Conservation (phyloP, 2,113 vertebrate genomes). For the Charina bottae region DNA sequence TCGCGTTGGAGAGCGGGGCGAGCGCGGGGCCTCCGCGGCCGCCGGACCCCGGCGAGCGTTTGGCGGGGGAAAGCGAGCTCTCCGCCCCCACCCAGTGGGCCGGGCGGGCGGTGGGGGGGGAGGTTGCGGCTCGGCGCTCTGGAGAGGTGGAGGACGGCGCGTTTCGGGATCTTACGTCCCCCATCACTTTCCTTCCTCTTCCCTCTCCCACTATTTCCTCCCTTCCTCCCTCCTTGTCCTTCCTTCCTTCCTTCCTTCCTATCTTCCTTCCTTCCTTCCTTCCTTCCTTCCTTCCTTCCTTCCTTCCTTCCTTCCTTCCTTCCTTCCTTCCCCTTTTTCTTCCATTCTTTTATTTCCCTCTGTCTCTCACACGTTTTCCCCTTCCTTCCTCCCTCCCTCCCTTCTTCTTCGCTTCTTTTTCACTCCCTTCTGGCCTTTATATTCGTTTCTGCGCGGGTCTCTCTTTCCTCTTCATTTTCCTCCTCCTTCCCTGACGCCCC, state of each 20-base stretch:
- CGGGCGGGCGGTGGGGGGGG: too few species aligned
- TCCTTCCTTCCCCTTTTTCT: not conserved
- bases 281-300: too few species aligned
- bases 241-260: not conserved
- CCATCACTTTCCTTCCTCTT: not conserved
- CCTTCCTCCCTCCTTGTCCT: not conserved
- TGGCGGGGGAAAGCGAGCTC: not conserved
- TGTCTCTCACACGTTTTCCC: too few species aligned
- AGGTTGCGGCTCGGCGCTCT: not conserved
- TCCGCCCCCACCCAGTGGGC: not conserved
- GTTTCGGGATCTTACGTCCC: too few species aligned
- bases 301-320: too few species aligned
- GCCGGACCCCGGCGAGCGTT: not conserved
- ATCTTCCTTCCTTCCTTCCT: too few species aligned
- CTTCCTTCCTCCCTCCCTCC: too few species aligned
- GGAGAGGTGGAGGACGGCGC: too few species aligned
- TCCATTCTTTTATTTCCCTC: too few species aligned
- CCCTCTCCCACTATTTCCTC: not conserved
- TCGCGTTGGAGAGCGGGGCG: not conserved
- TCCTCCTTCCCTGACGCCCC: not conserved
- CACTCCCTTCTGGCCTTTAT: not conserved
- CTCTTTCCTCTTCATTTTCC: not conserved
- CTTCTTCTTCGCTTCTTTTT: not conserved
- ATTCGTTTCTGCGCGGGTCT: not conserved
- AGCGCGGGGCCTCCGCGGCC: not conserved